A percentile compares a stretch with the other conserved stretches of the same genome.
Evolutionary conservation across 2,888 invertebrate genomes (phyloP).

Genomic region (Tortricodes alternella): DNA sequence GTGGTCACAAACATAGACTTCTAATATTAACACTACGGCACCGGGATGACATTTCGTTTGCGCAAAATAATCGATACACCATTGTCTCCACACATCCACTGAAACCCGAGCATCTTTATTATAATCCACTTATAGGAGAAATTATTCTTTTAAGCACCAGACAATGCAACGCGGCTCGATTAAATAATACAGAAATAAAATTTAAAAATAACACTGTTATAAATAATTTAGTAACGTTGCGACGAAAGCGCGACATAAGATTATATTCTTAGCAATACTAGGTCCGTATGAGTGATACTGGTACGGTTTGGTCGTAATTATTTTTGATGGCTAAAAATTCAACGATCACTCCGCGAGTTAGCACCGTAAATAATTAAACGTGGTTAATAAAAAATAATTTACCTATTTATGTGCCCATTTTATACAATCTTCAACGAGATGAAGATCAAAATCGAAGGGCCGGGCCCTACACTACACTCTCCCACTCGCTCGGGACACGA

Average conservation of each 20-base stretch:
- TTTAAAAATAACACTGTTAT: conserved; percentile 66
- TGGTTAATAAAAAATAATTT: conserved; percentile 58
- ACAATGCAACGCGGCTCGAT: conserved; percentile 38
- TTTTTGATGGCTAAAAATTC: conserved; percentile 56
- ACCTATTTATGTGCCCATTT: conserved; percentile 83
- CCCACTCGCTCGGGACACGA: conserved; percentile 78
- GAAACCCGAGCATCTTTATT: conserved; percentile 60
- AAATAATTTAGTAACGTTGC: conserved; percentile 63
- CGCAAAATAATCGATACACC: conserved; percentile 83
- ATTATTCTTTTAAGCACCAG: conserved; percentile 40
- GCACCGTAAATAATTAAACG: conserved; percentile 32
- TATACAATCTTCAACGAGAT: conserved; percentile 72
- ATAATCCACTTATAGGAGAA: conserved; percentile 48
- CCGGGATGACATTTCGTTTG: conserved; percentile 82
- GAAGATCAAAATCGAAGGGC: conserved; percentile 79
- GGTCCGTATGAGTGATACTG: conserved; percentile 46
- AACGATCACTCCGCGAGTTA: conserved; percentile 36
- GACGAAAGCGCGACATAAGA: conserved; percentile 72
- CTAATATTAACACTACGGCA: conserved; percentile 81
- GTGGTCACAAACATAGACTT: conserved; percentile 78
- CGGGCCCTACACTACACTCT: conserved; percentile 79
- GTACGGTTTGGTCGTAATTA: conserved; percentile 59
- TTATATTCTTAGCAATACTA: conserved; percentile 77
- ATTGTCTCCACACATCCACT: conserved; percentile 80
- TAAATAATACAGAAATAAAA: conserved; percentile 44